phyloP scores from a whole-genome alignment of 2,797 vertebrate genomes.

The Hippopotamyrus pictus region DNA sequence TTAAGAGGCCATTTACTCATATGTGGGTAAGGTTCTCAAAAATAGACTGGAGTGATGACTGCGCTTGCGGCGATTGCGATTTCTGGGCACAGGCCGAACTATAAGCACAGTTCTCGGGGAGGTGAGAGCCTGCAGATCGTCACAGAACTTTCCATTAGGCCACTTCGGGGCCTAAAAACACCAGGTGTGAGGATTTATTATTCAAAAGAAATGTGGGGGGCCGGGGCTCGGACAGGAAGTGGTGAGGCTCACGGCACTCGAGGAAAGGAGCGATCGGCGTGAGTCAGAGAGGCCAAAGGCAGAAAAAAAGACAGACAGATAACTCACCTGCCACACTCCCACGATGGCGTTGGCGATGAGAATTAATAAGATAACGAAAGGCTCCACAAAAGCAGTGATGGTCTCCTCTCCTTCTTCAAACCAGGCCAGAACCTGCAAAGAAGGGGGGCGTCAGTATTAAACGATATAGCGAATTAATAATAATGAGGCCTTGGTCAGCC shows the following conservation, averaged over 20 bases:
- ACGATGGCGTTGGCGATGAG: constrained; percentile 82
- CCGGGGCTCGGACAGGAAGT: not conserved
- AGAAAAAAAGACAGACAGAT: not conserved
- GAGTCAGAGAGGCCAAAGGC: not conserved
- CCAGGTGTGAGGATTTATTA: not conserved
- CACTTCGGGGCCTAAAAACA: not conserved
- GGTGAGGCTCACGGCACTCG: not conserved
- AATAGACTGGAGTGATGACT: not conserved
- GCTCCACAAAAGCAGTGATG: constrained; percentile 96
- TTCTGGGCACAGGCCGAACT: not conserved
- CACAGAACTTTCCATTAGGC: not conserved
- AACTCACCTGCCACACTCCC: constrained; percentile 14
- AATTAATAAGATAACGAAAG: constrained; percentile 97
- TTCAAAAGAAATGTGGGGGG: not conserved
- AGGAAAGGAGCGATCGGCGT: not conserved
- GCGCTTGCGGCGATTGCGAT: not conserved
- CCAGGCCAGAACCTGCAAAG: constrained; percentile 89
- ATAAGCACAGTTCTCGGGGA: not conserved
- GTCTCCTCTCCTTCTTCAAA: constrained; percentile 99
- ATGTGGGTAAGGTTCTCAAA: not conserved
- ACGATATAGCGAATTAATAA: not conserved
- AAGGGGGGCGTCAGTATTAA: not conserved
- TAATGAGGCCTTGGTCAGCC: not conserved
- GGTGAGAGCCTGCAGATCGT: not conserved
- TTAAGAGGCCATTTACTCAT: not conserved